Base-by-base conservation (phyloP, 2,888 invertebrate genomes). In the Pristionchus mayeri region DNA sequence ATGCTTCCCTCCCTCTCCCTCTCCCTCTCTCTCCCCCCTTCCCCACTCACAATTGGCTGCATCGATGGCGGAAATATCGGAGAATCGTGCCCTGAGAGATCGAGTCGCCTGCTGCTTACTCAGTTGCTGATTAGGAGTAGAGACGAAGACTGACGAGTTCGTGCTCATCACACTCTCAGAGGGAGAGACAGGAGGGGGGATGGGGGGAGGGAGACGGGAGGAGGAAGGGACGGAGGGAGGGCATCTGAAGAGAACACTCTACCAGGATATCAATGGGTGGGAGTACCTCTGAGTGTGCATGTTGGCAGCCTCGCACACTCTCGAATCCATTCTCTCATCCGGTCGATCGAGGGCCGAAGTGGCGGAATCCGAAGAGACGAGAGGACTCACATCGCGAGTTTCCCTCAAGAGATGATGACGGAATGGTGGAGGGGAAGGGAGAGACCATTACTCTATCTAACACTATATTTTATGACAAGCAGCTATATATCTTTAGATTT, bases 111-210 rank as follows among this genome's bases (percentile, higher is more conserved):
- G 67, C 21, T 18, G 30, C 34, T 34, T 67, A 37, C 21, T 37
- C 30, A 67, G 21, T n/a, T n/a, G n/a, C n/a, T n/a, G n/a, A 40
- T 75, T 75, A 24, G 75, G 75, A 75, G 75, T 75, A 24, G 75
- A 75, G 30, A 63, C 63, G 13, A 30, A 13, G 30, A 34, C 63
- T 40, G 75, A 24, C 11, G 75, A 44, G 44, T 4, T 13, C n/a
- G 44, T 37, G 24, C 37, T 67, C 0, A 37, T 2, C 13, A 21
- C 34, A 13, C 67, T 67, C n/a, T 67, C 67, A 67, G 34, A 9
- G 44, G 75, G 75, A 75, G 44, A 40, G 24, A 44, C 4, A 44
- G 75, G 75, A 75, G 34, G 9, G 16, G 16, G 18, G 2, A 11
- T 67, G 67, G n/a, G 75, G 44, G 75, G 40, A 75, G 3, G 21